These are phyloP conservation scores for Melanostoma scalare DNA, from an alignment of 2,888 invertebrate genomes.

Conservation along the genomic window DNA sequence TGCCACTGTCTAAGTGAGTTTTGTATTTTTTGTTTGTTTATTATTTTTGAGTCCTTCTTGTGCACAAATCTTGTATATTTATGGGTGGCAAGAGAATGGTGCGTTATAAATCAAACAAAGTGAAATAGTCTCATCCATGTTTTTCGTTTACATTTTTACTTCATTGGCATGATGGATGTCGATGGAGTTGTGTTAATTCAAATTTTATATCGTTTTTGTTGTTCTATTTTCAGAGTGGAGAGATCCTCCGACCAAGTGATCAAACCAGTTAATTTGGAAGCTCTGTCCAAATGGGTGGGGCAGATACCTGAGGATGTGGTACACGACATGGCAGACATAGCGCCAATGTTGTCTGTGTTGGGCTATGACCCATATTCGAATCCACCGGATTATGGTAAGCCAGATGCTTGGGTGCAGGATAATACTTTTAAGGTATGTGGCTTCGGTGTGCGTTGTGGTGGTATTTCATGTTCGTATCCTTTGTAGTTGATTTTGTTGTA, in stretches of 20 bases:
- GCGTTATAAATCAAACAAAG: slow-evolving; percentile 62
- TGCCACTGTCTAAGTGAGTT: slow-evolving; percentile 95
- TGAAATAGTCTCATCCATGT: slow-evolving; percentile 39
- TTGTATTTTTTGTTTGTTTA: slow-evolving; percentile 15
- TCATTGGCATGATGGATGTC: background rate
- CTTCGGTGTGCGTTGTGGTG: slow-evolving; percentile 56
- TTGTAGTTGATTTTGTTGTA: slow-evolving; percentile 42
- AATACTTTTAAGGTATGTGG: slow-evolving; percentile 84
- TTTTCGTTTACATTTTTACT: slow-evolving; percentile 35
- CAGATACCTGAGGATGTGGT: slow-evolving; percentile 95
- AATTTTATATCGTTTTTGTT: slow-evolving; percentile 27
- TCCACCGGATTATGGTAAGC: slow-evolving; percentile 96
- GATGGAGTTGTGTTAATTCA: slow-evolving; percentile 9
- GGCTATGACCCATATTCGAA: slow-evolving; percentile 98
- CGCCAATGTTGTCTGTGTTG: slow-evolving; percentile 95
- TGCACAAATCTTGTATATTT: slow-evolving; percentile 23
- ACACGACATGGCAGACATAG: slow-evolving; percentile 94
- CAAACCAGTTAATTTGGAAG: slow-evolving; percentile 98
- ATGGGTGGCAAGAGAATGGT: slow-evolving; percentile 24
- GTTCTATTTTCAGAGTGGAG: slow-evolving; percentile 90
- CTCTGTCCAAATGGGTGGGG: slow-evolving; percentile 95
- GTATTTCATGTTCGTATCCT: slow-evolving; percentile 42
- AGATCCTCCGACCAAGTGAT: slow-evolving; percentile 99
- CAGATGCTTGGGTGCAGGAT: slow-evolving; percentile 89
- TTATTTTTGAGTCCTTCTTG: background rate